Base-by-base conservation (phyloP, 2,888 invertebrate species). In the Diplazon laetatorius region DNA sequence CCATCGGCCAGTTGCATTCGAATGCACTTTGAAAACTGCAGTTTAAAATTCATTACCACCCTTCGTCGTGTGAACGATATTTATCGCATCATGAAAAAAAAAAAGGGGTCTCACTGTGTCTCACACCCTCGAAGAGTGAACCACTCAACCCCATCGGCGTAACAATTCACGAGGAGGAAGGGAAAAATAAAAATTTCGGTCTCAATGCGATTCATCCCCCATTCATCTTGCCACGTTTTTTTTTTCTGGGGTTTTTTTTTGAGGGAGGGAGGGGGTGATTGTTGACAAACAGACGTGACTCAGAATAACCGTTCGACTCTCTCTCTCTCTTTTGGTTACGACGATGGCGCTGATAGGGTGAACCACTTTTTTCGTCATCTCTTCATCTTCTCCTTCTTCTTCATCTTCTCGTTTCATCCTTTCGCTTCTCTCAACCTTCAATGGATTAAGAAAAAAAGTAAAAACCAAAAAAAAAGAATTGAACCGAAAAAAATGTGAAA, bases 281-380 rank as follows among this genome's bases (percentile, higher is more conserved):
- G 83, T 84, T 83, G 84, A 83, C 83, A 82, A 82, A 82, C 84
- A 85, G 78, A 84, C 74, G 76, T 83, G 85, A 84, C 73, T 81
- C 82, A 80, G 76, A 73, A 78, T 52, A 73, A 57, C 50, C 37
- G 52, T 42, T 30, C 30, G 52, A 18, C n/a, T n/a, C n/a, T n/a
- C n/a, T n/a, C n/a, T n/a, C n/a, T 18, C 42, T 18, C 39, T 55
- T 18, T 48, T 18, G 1, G 44, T 52, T 44, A 37, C 50, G 14
- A 14, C 25, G 12, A 42, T 22, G 50, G 14, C 20, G 39, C 50
- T 2, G 35, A 63, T 39, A 50, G 55, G 25, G 16, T 4, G 44
- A 16, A 42, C 35, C 30, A 63, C 30, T 59, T 48, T 39, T n/a
- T n/a, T n/a, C n/a, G n/a, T n/a, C n/a, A n/a, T n/a, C n/a, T n/a